A percentile compares a stretch with the other conserved stretches of the same genome.
phyloP scores from a whole-genome alignment of 2,888 invertebrate species.

The Acanthosepion lycidas region DNA sequence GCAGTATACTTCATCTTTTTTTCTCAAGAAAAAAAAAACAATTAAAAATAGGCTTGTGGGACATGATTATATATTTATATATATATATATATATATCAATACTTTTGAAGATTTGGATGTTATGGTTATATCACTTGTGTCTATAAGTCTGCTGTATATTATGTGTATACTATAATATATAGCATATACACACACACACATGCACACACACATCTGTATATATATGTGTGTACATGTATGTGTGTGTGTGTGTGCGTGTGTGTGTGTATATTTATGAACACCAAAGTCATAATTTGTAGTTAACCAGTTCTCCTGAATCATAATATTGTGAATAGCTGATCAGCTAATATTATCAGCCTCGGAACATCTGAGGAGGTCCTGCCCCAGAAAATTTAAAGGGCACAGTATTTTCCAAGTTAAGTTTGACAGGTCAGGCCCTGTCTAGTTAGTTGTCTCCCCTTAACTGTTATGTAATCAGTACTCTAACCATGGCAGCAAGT shows the following conservation, averaged over 20 bases:
- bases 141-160: neutral
- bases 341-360: neutral
- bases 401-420: neutral
- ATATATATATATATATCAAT: too few relatives aligned
- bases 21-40: too few relatives aligned
- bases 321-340: neutral
- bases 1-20: too few relatives aligned
- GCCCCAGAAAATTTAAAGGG: neutral
- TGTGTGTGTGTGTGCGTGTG: too few relatives aligned
- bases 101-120: too few relatives aligned
- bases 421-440: neutral
- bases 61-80: too few relatives aligned
- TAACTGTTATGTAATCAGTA: conserved; percentile 13
- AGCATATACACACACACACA: too few relatives aligned
- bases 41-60: too few relatives aligned
- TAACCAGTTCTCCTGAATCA: neutral
- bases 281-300: neutral
- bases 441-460: conserved; percentile 4
- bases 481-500: neutral
- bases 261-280: neutral
- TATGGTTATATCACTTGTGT: neutral
- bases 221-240: too few relatives aligned
- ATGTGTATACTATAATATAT: neutral
- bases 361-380: neutral
- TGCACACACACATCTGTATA: too few relatives aligned